These are phyloP conservation scores for Theristicus caerulescens DNA, from an alignment of 2,113 vertebrate species.

Conservation along the genomic window DNA sequence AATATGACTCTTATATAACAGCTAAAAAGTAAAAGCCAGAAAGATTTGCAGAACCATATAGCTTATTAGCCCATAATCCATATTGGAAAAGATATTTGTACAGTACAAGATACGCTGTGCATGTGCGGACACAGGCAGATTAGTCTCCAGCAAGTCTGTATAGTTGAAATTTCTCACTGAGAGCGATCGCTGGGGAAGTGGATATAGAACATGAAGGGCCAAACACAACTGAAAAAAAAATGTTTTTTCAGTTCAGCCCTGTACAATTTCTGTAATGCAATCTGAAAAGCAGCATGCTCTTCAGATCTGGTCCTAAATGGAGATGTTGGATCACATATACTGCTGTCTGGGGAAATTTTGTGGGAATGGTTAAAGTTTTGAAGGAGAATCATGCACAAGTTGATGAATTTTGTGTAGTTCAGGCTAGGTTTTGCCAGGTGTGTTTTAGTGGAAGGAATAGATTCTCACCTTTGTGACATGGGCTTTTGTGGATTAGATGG, in stretches of 20 bases:
- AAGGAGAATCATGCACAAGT: not conserved
- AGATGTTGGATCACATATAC: not conserved
- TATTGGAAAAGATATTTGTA: slow-evolving; percentile 16
- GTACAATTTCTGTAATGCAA: not conserved
- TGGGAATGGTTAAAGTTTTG: not conserved
- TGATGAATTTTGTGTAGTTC: not conserved
- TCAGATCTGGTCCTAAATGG: not conserved
- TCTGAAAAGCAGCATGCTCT: not conserved
- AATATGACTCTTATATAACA: slow-evolving; percentile 25
- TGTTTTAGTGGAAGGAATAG: not conserved
- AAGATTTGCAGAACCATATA: slow-evolving; percentile 51
- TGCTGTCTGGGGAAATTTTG: not conserved
- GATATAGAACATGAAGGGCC: not conserved
- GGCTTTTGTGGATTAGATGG: not conserved
- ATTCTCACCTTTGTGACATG: not conserved
- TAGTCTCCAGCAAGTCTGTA: slow-evolving; percentile 82
- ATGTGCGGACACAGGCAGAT: slow-evolving; percentile 50
- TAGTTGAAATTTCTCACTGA: slow-evolving; percentile 59
- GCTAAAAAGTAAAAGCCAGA: slow-evolving; percentile 41
- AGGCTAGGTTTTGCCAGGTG: not conserved
- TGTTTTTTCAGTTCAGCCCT: not conserved
- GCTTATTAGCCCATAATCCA: slow-evolving; percentile 42
- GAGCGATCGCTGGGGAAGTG: not conserved
- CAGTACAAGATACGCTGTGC: not conserved
- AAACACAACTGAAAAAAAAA: not conserved